Evolutionary conservation across 2,888 invertebrate species (phyloP).

Genomic region (Limnephilus rhombicus): DNA sequence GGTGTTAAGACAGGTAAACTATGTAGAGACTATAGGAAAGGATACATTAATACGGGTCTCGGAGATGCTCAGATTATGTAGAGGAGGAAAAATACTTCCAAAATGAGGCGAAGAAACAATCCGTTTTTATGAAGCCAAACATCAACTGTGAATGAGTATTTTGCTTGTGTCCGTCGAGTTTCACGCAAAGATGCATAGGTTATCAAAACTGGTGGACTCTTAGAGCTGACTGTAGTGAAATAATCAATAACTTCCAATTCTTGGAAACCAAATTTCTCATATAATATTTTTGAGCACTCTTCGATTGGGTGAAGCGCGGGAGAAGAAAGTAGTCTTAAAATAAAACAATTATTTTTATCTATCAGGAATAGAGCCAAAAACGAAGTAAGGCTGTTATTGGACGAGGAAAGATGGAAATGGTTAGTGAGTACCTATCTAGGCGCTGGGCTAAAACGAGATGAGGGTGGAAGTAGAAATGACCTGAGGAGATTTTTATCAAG

Average conservation of each 20-base stretch:
- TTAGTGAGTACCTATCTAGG: background rate
- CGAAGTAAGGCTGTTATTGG: background rate
- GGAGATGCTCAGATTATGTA: too few relatives aligned
- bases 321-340: background rate
- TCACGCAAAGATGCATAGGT: too few relatives aligned
- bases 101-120: too few relatives aligned
- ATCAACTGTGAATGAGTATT: too few relatives aligned
- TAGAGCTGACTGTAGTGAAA: background rate
- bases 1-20: too few relatives aligned
- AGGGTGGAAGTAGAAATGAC: background rate
- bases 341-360: background rate
- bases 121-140: too few relatives aligned
- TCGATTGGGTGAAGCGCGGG: background rate
- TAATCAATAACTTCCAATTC: background rate
- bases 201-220: too few relatives aligned
- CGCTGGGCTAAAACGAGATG: background rate
- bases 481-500: background rate
- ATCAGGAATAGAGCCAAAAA: background rate
- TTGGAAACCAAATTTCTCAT: background rate
- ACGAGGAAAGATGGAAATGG: background rate
- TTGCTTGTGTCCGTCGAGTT: too few relatives aligned
- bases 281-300: too few relatives aligned
- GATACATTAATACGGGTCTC: too few relatives aligned
- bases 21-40: too few relatives aligned
- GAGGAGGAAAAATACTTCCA: too few relatives aligned